A percentile compares a stretch with the other conserved stretches of the same genome.
Evolutionary conservation across 2,113 vertebrate genomes (phyloP).

Genomic region (Colaptes auratus): DNA sequence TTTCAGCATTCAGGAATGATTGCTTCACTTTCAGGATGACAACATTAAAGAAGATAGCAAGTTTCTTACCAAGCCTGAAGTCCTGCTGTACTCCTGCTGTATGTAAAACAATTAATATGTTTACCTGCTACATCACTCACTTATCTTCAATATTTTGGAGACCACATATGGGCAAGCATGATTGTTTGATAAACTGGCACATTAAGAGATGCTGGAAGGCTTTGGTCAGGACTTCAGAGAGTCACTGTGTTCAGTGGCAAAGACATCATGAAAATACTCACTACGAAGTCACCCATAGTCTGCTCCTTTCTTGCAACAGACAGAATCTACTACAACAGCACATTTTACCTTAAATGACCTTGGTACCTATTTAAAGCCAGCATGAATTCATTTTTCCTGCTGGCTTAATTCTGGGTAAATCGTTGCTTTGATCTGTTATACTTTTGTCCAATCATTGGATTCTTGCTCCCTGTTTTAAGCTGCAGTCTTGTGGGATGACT

Average conservation of each 20-base stretch:
- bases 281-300: background rate
- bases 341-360: slow-evolving; percentile 41
- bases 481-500: background rate
- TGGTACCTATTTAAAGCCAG: slow-evolving; percentile 28
- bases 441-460: background rate
- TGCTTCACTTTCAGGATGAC: slow-evolving; percentile 60
- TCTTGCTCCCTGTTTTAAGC: slow-evolving; percentile 28
- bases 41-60: slow-evolving; percentile 14
- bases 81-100: background rate
- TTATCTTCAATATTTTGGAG: background rate
- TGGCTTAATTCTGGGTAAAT: slow-evolving; percentile 28
- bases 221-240: background rate
- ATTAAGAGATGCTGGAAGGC: background rate
- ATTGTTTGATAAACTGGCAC: background rate
- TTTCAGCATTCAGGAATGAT: slow-evolving; percentile 57
- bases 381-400: slow-evolving; percentile 11
- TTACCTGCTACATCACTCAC: background rate
- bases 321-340: background rate
- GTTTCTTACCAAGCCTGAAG: background rate
- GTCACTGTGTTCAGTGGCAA: background rate
- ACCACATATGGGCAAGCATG: background rate
- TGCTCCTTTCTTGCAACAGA: background rate
- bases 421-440: slow-evolving; percentile 40
- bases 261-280: background rate
- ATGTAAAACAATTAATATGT: background rate